Evolutionary conservation across 2,888 invertebrate genomes (phyloP).

Genomic region (Drosophila testacea): DNA sequence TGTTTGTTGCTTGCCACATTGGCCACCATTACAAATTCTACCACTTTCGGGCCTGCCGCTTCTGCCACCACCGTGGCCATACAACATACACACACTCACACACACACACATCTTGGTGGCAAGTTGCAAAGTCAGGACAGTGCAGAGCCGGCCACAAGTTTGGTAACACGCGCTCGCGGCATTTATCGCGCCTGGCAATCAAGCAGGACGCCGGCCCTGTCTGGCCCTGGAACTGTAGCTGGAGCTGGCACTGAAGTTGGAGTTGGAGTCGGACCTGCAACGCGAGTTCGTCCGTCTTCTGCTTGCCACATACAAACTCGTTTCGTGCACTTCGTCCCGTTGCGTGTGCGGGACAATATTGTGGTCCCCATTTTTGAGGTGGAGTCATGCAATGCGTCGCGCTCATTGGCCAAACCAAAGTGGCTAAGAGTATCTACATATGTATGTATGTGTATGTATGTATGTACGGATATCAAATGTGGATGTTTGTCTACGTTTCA

Average conservation of each 20-base stretch:
- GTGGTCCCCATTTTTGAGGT: constrained; percentile 76
- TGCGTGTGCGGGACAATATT: constrained; percentile 50
- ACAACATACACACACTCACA: constrained; percentile 37
- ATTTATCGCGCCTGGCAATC: constrained; percentile 73
- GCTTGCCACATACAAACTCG: constrained; percentile 50
- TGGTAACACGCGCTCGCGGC: constrained; percentile 60
- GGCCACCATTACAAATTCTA: constrained; percentile 77
- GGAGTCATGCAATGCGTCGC: constrained; percentile 66
- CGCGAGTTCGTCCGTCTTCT: constrained; percentile 30
- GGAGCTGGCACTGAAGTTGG: constrained; percentile 22
- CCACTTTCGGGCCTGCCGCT: constrained; percentile 63
- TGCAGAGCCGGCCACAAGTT: constrained; percentile 48
- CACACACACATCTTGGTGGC: constrained; percentile 32
- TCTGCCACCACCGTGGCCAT: constrained; percentile 47
- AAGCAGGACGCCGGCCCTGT: constrained; percentile 66
- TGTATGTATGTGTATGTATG: constrained; percentile 11
- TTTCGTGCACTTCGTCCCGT: constrained; percentile 47
- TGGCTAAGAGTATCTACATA: constrained; percentile 10
- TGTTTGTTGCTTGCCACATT: constrained; percentile 34
- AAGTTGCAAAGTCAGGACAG: constrained; percentile 29
- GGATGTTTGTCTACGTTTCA: constrained; percentile 58
- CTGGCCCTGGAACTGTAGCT: constrained; percentile 30
- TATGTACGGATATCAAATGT: constrained; percentile 19
- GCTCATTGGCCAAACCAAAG: constrained; percentile 63
- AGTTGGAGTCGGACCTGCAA: constrained; percentile 46